These are phyloP conservation scores for Meganola albula DNA, from an alignment of 2,888 invertebrate genomes.

Conservation along the genomic window DNA sequence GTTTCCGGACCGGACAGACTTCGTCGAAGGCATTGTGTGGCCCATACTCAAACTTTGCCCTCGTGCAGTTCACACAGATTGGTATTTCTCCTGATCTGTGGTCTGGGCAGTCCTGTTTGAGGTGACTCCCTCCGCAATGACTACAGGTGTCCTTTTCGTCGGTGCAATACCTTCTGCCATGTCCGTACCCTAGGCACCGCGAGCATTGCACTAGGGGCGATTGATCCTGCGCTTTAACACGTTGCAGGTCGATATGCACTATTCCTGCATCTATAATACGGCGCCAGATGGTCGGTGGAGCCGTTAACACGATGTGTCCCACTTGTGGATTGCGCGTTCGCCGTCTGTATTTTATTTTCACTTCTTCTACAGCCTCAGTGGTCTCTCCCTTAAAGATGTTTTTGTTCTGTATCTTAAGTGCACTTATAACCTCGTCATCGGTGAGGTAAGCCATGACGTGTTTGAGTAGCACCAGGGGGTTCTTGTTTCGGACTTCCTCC, in stretches of 20 bases:
- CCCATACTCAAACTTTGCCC: not conserved
- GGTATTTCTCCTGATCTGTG: not conserved
- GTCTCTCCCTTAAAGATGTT: not conserved
- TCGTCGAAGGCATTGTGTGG: slow-evolving; percentile 12
- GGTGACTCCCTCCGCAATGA: slow-evolving; percentile 8
- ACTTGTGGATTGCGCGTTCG: not conserved
- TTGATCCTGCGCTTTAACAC: slow-evolving; percentile 10
- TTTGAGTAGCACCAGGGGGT: not conserved
- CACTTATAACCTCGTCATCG: not conserved
- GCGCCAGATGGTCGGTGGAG: not conserved
- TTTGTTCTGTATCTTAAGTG: not conserved
- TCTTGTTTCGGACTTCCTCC: not conserved
- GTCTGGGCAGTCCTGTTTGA: not conserved
- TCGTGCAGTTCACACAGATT: not conserved
- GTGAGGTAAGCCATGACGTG: not conserved
- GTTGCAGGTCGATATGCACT: slow-evolving; percentile 7
- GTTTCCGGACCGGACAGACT: slow-evolving; percentile 4
- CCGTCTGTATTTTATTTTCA: not conserved
- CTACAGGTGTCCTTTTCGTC: slow-evolving; percentile 9
- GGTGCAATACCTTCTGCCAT: slow-evolving; percentile 9
- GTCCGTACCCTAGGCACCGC: slow-evolving; percentile 12
- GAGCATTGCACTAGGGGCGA: slow-evolving; percentile 17
- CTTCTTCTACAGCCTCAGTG: not conserved
- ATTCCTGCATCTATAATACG: not conserved
- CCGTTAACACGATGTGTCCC: not conserved